Conservation (phyloP, 2,113 vertebrate species). For the Gambusia holbrooki region DNA sequence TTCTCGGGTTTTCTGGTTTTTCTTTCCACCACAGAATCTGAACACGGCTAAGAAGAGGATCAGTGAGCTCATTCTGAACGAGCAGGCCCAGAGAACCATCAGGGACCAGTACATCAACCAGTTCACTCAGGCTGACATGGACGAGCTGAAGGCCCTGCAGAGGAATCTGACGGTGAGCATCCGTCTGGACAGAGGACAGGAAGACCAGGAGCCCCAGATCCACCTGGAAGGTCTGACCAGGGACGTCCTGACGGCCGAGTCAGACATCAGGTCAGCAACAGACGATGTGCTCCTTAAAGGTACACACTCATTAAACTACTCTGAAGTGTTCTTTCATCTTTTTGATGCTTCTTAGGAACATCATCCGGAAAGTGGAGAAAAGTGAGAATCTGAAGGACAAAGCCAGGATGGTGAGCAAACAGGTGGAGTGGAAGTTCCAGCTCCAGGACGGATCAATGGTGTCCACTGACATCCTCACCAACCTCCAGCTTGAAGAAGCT, state of each 20-base stretch:
- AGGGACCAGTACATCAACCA: slow-evolving; percentile 73
- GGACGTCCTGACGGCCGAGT: slow-evolving; percentile 76
- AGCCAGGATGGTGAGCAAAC: slow-evolving; percentile 66
- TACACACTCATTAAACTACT: background rate
- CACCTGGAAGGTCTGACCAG: slow-evolving; percentile 81
- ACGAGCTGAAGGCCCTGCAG: slow-evolving; percentile 77
- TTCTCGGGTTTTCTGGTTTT: background rate
- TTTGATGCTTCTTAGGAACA: slow-evolving; percentile 50
- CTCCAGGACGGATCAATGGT: fast-evolving
- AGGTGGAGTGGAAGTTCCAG: slow-evolving; percentile 84
- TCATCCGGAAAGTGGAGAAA: slow-evolving; percentile 78
- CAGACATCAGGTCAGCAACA: slow-evolving; percentile 43
- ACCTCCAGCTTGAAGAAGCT: slow-evolving; percentile 83
- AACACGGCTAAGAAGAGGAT: slow-evolving; percentile 67
- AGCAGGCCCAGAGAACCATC: slow-evolving; percentile 72
- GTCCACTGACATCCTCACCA: slow-evolving; percentile 79
- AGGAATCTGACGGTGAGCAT: slow-evolving; percentile 78
- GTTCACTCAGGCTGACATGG: slow-evolving; percentile 73
- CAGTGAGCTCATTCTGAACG: slow-evolving; percentile 70
- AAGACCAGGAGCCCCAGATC: slow-evolving; percentile 65
- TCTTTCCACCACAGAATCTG: slow-evolving; percentile 52
- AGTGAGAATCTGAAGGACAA: slow-evolving; percentile 61
- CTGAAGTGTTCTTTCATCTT: background rate
- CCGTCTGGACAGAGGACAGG: slow-evolving; percentile 48
- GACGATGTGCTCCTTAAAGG: background rate